phyloP scores from a whole-genome alignment of 1,140 invertebrate species.

The Drosophila littoralis region DNA sequence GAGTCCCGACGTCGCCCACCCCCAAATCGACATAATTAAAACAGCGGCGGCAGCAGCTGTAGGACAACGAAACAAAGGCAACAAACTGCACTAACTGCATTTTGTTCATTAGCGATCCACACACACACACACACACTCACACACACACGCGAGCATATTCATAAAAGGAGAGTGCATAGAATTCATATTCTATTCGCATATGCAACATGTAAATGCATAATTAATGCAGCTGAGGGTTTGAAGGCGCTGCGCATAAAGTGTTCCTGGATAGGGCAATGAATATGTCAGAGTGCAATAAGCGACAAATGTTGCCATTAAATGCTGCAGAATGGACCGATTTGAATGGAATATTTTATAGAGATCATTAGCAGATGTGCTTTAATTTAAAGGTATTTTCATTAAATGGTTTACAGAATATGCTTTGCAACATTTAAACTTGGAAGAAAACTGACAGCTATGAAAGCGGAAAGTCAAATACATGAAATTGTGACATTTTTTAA shows the following conservation, averaged over 20 bases:
- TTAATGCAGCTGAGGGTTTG: conserved; percentile 27
- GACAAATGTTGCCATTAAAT: conserved; percentile 50
- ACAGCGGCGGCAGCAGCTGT: conserved; percentile 41
- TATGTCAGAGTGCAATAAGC: conserved; percentile 39
- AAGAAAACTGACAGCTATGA: background rate
- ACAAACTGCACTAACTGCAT: conserved; percentile 49
- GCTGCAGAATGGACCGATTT: conserved; percentile 8
- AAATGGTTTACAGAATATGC: too few species aligned
- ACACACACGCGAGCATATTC: background rate
- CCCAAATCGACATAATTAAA: conserved; percentile 40
- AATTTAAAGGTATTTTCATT: background rate
- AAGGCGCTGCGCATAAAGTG: too few species aligned
- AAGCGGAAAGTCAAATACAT: too few species aligned
- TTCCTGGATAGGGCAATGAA: conserved; percentile 24
- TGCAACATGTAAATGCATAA: conserved; percentile 57
- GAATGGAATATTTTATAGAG: conserved; percentile 18
- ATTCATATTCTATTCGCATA: conserved; percentile 49
- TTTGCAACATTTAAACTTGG: too few species aligned
- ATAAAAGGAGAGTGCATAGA: conserved; percentile 38
- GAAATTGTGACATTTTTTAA: too few species aligned
- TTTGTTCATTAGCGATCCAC: conserved; percentile 47
- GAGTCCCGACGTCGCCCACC: background rate
- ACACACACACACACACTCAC: conserved; percentile 24
- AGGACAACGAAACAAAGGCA: conserved; percentile 45
- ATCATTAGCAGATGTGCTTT: conserved; percentile 1